Base-by-base conservation (phyloP, 2,888 invertebrate genomes). In the Andrena camellia region DNA sequence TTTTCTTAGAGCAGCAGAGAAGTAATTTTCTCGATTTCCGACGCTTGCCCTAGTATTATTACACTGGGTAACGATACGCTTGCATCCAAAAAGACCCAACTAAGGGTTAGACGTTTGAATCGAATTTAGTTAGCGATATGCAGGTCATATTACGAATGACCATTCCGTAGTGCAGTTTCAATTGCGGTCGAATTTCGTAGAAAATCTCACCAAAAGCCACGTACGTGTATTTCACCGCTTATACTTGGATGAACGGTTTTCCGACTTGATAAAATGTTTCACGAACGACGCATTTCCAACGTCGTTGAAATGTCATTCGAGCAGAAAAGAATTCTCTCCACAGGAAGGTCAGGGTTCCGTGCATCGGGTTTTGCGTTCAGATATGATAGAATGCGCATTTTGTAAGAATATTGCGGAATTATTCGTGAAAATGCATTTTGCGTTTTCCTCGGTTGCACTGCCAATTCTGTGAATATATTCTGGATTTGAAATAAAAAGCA, bases 181-280 rank as follows among this genome's bases (percentile, higher is more conserved):
- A 70, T 80, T 70, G 42, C 52, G 31, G 5, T 35, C 4, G 33
- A 31, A 29, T 73, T 71, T 57, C 62, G 26, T 31, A 75, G 48
- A 42, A 62, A 29, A 64, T 26, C 6, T 23, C 20, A 31, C 17
- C 26, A 52, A 60, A 66, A 54, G 54, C 52, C 69, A 74, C 59
- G 66, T 52, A 74, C 69, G 48, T 60, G 73, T 60, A 69, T 66
- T 69, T 69, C 26, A 62, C 67, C 35, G 67, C 26, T 81, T 69
- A 67, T 62, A 59, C 67, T 63, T 42, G 67, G 66, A 57, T 57
- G 77, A 71, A 54, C 76, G 59, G 67, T 78, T 72, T 76, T 66
- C 52, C 83, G 57, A 83, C 78, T 76, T 78, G 72, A 76, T 82
- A 76, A 83, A 83, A 52, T 69, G 83, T 69, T 60, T 70, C 60